Percentiles rank a stretch among this genome's conserved stretches.
These are phyloP conservation scores for Psammodynastes pulverulentus DNA, from an alignment of 2,113 vertebrate genomes.

Conservation along the genomic window DNA sequence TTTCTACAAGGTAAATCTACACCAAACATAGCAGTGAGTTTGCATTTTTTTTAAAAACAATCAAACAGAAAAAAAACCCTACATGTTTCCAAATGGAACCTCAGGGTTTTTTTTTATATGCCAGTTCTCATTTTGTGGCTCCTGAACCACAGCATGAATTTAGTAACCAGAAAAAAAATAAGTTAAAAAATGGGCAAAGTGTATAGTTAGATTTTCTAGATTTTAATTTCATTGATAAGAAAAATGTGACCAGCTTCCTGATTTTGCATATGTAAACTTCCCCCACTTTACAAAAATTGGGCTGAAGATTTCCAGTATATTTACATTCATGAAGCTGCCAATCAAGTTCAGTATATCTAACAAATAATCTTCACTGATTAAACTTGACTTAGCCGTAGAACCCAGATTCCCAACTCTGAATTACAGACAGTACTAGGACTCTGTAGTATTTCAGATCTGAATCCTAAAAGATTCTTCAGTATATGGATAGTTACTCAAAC, in stretches of 20 bases:
- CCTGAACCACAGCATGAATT: background rate
- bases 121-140: background rate
- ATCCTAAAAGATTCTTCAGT: background rate
- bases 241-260: conserved; percentile 29
- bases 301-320: background rate
- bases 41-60: background rate
- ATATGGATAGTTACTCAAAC: background rate
- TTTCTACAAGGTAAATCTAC: background rate
- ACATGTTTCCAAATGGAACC: background rate
- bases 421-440: background rate
- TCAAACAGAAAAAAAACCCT: background rate
- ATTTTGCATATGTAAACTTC: conserved; percentile 31
- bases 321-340: background rate
- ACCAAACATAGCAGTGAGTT: background rate
- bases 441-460: background rate
- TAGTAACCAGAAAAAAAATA: conserved; percentile 28
- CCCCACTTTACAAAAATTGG: background rate
- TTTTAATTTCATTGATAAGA: conserved; percentile 20
- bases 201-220: conserved; percentile 11
- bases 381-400: background rate
- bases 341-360: conserved; percentile 1
- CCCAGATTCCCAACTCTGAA: background rate
- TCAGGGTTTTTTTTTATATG: background rate
- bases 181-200: background rate
- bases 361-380: background rate